Evolutionary conservation across 2,113 vertebrate species (phyloP).

Genomic region (Mystacornis crossleyi): DNA sequence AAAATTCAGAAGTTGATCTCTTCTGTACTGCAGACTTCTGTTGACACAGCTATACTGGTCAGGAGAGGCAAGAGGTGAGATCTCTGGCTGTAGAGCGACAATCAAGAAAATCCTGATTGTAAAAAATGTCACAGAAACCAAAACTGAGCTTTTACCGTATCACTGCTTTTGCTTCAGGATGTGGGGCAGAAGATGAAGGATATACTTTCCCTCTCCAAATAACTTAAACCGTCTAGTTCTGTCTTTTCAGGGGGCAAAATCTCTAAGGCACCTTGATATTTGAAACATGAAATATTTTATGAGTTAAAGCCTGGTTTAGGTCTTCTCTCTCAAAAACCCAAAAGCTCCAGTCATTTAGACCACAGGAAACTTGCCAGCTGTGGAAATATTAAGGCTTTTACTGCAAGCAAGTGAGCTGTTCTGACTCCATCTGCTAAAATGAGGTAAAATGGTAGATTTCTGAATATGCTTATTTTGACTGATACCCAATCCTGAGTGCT

Average conservation of each 20-base stretch:
- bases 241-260: not conserved
- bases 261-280: not conserved
- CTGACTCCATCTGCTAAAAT: slow-evolving; percentile 20
- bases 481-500: not conserved
- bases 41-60: slow-evolving; percentile 9
- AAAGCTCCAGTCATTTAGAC: not conserved
- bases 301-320: not conserved
- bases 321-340: not conserved
- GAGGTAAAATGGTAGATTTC: not conserved
- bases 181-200: not conserved
- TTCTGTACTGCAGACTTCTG: not conserved
- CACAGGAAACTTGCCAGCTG: slow-evolving; percentile 19
- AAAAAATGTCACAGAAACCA: not conserved
- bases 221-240: not conserved
- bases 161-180: not conserved
- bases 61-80: slow-evolving; percentile 20
- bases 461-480: slow-evolving; percentile 4
- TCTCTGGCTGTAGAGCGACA: not conserved
- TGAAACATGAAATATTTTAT: slow-evolving; percentile 5
- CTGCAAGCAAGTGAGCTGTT: not conserved
- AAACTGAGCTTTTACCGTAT: not conserved
- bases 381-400: slow-evolving; percentile 38
- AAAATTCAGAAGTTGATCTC: not conserved
- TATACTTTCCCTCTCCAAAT: not conserved
- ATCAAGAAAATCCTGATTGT: not conserved